Evolutionary conservation across 2,797 vertebrate species (phyloP).

Genomic region (Bothrops alternatus): DNA sequence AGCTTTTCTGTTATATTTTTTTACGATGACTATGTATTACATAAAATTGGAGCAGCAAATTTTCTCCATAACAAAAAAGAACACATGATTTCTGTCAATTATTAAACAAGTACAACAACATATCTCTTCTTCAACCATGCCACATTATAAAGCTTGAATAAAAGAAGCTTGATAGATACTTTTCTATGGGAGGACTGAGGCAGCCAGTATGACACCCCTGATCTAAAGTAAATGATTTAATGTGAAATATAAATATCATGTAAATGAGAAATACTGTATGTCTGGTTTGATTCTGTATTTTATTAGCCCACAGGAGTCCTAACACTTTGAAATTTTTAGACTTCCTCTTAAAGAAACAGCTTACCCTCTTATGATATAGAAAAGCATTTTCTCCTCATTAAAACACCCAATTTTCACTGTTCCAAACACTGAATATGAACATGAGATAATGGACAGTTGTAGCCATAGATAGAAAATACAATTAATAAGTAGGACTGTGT

Average conservation of each 20-base stretch:
- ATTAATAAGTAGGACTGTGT: background rate
- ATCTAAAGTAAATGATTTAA: background rate
- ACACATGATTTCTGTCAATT: no score
- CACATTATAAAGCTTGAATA: no score
- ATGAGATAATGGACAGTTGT: background rate
- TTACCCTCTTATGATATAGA: background rate
- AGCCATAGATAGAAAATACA: background rate
- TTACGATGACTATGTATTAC: no score
- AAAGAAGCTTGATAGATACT: no score
- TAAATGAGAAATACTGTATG: background rate
- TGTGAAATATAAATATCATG: background rate
- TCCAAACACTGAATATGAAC: background rate
- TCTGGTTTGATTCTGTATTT: background rate
- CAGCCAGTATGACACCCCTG: no score
- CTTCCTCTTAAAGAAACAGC: background rate
- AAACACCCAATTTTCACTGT: background rate
- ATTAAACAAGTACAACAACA: no score
- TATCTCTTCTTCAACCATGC: no score
- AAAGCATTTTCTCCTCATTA: background rate
- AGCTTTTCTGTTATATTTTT: background rate
- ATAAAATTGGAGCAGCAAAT: no score
- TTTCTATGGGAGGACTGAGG: no score
- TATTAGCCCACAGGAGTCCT: background rate
- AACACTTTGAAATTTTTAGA: background rate
- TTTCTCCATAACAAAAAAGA: no score